phyloP scores from a whole-genome alignment of 1,140 invertebrate genomes.

The Euura lappo region DNA sequence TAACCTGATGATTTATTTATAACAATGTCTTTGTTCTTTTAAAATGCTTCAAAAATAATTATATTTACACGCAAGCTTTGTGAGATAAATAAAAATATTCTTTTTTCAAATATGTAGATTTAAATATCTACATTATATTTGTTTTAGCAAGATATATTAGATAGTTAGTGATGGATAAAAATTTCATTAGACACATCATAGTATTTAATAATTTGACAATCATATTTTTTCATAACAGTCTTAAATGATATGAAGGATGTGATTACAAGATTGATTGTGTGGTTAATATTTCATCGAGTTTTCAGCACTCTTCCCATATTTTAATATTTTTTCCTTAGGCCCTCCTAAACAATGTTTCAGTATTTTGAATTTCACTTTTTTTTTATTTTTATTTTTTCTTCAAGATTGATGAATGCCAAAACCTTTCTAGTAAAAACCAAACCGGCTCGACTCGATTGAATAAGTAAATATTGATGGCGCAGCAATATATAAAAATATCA shows the following conservation, averaged over 20 bases:
- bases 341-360: background rate
- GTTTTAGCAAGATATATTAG: too few relatives aligned
- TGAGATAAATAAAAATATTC: too few relatives aligned
- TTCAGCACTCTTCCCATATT: background rate
- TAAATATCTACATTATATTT: too few relatives aligned
- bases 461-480: slow-evolving; percentile 13
- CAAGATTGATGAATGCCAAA: background rate
- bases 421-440: slow-evolving; percentile 6
- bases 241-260: too few relatives aligned
- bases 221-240: too few relatives aligned
- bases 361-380: too few relatives aligned
- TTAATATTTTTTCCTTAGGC: background rate
- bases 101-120: too few relatives aligned
- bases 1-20: background rate
- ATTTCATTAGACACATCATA: too few relatives aligned
- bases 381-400: background rate
- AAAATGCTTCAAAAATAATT: background rate
- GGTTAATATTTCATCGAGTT: background rate
- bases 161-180: too few relatives aligned
- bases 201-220: too few relatives aligned
- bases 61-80: background rate
- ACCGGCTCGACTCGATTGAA: slow-evolving; percentile 12
- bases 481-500: slow-evolving; percentile 41
- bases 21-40: background rate
- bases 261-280: too few relatives aligned